Percentiles rank a stretch among this genome's conserved stretches.
These are phyloP conservation scores for Phataginus tricuspis DNA, from an alignment of 2,797 vertebrate genomes.

Conservation along the genomic window DNA sequence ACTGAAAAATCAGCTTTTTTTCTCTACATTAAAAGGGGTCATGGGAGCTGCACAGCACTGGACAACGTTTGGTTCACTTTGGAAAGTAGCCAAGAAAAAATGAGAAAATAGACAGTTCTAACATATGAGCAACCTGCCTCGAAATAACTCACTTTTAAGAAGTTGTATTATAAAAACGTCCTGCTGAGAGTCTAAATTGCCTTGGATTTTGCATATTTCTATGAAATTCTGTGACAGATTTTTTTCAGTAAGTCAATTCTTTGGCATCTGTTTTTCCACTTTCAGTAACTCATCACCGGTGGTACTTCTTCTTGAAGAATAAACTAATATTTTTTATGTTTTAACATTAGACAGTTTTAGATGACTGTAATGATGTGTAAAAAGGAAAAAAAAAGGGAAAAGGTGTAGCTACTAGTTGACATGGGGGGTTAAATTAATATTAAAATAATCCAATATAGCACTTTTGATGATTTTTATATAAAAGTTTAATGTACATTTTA, in stretches of 20 bases:
- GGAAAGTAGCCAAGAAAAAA: slow-evolving; percentile 65
- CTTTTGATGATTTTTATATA: slow-evolving; percentile 87
- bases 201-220: slow-evolving; percentile 57
- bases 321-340: slow-evolving; percentile 83
- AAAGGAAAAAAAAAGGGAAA: slow-evolving; percentile 80
- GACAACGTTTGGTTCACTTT: slow-evolving; percentile 50
- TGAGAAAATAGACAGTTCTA: slow-evolving; percentile 53
- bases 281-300: slow-evolving; percentile 80
- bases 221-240: slow-evolving; percentile 47
- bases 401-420: slow-evolving; percentile 41
- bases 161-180: slow-evolving; percentile 42
- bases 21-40: slow-evolving; percentile 16
- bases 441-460: slow-evolving; percentile 84
- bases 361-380: slow-evolving; percentile 79
- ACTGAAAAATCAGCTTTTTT: slow-evolving; percentile 60
- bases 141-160: slow-evolving; percentile 31
- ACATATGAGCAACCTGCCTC: slow-evolving; percentile 62
- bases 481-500: slow-evolving; percentile 84
- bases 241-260: slow-evolving; percentile 75
- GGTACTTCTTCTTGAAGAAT: slow-evolving; percentile 89
- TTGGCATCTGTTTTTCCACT: slow-evolving; percentile 70
- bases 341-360: slow-evolving; percentile 78
- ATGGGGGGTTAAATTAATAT: slow-evolving; percentile 82
- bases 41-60: not conserved
- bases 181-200: not conserved